These are phyloP conservation scores for Protodeltote pygarga DNA, from an alignment of 2,888 invertebrate genomes.

Conservation along the genomic window DNA sequence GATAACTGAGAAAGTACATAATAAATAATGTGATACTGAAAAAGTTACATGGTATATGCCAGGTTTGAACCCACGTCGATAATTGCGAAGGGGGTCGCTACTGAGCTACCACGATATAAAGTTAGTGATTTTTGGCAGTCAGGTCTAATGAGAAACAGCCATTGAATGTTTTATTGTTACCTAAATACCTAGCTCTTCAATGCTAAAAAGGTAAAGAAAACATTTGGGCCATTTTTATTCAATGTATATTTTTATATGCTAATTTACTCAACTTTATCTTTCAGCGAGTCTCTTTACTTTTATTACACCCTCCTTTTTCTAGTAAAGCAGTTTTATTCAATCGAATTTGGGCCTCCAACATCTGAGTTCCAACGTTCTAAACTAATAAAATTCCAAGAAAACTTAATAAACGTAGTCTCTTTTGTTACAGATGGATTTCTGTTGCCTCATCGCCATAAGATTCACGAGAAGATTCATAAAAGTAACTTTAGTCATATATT, in stretches of 20 bases:
- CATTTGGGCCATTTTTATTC: constrained; percentile 5
- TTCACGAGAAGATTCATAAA: constrained; percentile 29
- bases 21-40: no score
- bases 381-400: constrained; percentile 33
- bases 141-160: not conserved
- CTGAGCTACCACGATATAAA: no score
- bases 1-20: no score
- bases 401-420: constrained; percentile 37
- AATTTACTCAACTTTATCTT: constrained; percentile 54
- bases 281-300: constrained; percentile 59
- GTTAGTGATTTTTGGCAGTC: no score
- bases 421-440: constrained; percentile 60
- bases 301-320: constrained; percentile 67
- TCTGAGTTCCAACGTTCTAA: constrained; percentile 46
- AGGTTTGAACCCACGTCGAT: no score
- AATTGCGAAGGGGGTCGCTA: no score
- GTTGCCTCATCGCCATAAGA: constrained; percentile 28
- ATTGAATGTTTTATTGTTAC: constrained; percentile 10
- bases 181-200: not conserved
- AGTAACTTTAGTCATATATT: constrained; percentile 25
- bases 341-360: constrained; percentile 59
- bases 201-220: constrained; percentile 17
- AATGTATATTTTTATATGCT: constrained; percentile 43
- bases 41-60: no score
- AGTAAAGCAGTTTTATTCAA: constrained; percentile 66